Evolutionary conservation across 2,113 vertebrate species (phyloP).

Genomic region (Ictalurus furcatus): DNA sequence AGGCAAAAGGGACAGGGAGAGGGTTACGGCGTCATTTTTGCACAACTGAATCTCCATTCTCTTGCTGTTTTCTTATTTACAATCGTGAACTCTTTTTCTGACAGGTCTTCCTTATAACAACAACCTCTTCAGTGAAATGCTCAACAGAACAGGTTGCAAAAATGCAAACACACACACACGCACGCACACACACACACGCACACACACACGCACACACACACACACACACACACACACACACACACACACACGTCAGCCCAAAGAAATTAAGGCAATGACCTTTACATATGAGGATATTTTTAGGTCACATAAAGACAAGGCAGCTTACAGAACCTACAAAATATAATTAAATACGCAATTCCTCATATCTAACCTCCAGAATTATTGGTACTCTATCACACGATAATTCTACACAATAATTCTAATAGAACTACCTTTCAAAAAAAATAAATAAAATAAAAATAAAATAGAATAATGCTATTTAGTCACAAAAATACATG

Average conservation of each 20-base stretch:
- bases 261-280: slow-evolving; percentile 61
- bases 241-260: slow-evolving; percentile 43
- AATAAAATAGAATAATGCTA: too few relatives aligned
- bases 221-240: slow-evolving; percentile 9
- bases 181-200: slow-evolving; percentile 32
- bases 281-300: slow-evolving; percentile 26
- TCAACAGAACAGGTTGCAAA: slow-evolving; percentile 32
- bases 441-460: too few relatives aligned
- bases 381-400: not conserved
- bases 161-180: not conserved
- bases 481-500: not conserved
- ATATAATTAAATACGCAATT: not conserved
- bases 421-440: not conserved
- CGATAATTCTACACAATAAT: not conserved
- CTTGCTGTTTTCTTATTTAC: not conserved
- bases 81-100: not conserved
- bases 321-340: not conserved
- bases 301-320: not conserved
- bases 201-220: slow-evolving; percentile 14
- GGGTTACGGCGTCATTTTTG: not conserved
- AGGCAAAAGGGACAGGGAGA: not conserved
- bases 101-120: slow-evolving; percentile 35
- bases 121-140: not conserved
- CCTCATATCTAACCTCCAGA: not conserved
- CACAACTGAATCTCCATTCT: not conserved